phyloP scores from a whole-genome alignment of 2,113 vertebrate genomes.

The Anoura caudifer region DNA sequence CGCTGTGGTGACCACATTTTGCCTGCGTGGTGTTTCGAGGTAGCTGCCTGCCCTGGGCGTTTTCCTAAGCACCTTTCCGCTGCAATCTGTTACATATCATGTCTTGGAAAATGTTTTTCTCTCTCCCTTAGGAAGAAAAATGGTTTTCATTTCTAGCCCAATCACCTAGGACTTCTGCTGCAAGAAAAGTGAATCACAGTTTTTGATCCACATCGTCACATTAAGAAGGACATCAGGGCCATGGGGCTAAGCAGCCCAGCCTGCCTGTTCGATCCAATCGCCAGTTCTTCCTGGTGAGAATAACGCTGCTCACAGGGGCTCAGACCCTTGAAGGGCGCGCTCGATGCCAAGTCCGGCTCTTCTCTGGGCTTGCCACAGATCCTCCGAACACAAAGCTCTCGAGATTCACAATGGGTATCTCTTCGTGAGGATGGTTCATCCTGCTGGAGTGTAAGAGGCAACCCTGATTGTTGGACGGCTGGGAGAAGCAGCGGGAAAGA shows the following conservation, averaged over 20 bases:
- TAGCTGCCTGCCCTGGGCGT: slow-evolving; percentile 11
- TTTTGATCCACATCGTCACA: slow-evolving; percentile 40
- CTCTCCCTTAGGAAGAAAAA: slow-evolving; percentile 53
- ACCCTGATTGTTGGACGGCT: slow-evolving; percentile 68
- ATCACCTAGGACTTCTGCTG: slow-evolving; percentile 24
- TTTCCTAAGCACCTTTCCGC: not conserved
- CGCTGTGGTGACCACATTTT: not conserved
- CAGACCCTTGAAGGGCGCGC: not conserved
- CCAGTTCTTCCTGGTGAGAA: not conserved
- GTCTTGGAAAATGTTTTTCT: slow-evolving; percentile 16
- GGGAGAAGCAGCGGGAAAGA: slow-evolving; percentile 76
- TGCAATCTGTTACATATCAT: slow-evolving; percentile 1
- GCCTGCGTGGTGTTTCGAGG: not conserved
- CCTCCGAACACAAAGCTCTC: slow-evolving; percentile 50
- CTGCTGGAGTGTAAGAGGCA: slow-evolving; percentile 64
- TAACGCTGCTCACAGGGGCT: not conserved
- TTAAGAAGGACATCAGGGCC: not conserved
- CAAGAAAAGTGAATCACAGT: slow-evolving; percentile 51
- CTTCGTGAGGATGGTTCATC: slow-evolving; percentile 32
- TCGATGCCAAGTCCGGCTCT: slow-evolving; percentile 55
- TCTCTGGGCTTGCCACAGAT: not conserved
- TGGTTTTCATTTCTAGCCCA: slow-evolving; percentile 67
- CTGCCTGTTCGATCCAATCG: not conserved
- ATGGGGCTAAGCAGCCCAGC: not conserved
- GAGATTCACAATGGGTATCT: not conserved